A percentile compares a stretch with the other conserved stretches of the same genome.
Conservation (phyloP, 1,140 invertebrate genomes). For the Diachasmimorpha longicaudata region DNA sequence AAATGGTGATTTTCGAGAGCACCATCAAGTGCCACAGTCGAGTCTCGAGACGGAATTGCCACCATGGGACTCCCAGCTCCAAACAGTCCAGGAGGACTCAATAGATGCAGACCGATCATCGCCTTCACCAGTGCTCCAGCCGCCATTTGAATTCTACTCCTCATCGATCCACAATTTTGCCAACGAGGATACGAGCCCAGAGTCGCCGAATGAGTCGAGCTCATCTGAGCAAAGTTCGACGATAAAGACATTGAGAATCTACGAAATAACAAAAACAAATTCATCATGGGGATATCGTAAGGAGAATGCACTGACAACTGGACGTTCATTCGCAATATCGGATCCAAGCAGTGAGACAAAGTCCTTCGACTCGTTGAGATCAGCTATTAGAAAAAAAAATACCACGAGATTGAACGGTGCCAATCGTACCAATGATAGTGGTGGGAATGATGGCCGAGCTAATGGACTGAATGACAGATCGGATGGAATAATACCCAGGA, state of each 20-base stretch:
- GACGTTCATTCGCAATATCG: neutral
- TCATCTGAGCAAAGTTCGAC: neutral
- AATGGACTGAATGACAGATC: slow-evolving; percentile 7
- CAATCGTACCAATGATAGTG: neutral
- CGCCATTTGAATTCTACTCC: slow-evolving; percentile 16
- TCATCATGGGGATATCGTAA: neutral
- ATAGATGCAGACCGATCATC: neutral
- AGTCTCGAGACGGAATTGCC: neutral
- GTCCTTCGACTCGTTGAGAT: neutral
- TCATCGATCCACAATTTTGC: slow-evolving; percentile 17
- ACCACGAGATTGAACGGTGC: neutral
- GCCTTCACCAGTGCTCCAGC: neutral
- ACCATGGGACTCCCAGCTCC: neutral
- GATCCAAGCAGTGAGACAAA: slow-evolving; percentile 10
- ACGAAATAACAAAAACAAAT: slow-evolving; percentile 28
- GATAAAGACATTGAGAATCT: slow-evolving; percentile 18
- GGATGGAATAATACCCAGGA: neutral
- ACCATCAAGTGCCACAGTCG: neutral
- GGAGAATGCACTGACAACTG: slow-evolving; percentile 2
- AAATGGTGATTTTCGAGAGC: slow-evolving; percentile 10
- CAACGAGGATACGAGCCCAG: neutral
- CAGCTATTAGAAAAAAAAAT: slow-evolving; percentile 2
- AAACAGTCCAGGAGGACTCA: neutral
- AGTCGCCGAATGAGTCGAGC: neutral
- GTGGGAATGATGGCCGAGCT: neutral